These are phyloP conservation scores for Leptinotarsa rubiginosa DNA, from an alignment of 2,888 invertebrate species.

Conservation along the genomic window DNA sequence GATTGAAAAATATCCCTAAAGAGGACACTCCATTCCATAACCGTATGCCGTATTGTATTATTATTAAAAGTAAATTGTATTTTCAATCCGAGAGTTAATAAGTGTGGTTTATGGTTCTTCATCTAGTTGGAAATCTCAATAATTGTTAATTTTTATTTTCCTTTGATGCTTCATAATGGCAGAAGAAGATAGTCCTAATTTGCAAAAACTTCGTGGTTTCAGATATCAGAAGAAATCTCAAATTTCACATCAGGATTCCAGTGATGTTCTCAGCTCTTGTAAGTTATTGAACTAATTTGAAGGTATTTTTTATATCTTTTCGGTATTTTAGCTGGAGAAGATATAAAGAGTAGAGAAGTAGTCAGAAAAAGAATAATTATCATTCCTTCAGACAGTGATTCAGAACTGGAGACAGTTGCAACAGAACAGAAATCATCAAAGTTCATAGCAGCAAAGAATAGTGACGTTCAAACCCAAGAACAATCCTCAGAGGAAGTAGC, in stretches of 20 bases:
- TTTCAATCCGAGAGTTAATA: no score
- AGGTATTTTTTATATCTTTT: slow-evolving; percentile 25
- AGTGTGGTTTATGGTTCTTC: background rate
- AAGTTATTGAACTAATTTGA: slow-evolving; percentile 45
- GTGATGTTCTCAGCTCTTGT: slow-evolving; percentile 54
- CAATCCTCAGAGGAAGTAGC: background rate
- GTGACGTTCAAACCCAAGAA: slow-evolving; percentile 2
- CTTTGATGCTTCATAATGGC: slow-evolving; percentile 53
- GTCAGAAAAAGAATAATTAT: slow-evolving; percentile 45
- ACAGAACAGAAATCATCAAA: background rate
- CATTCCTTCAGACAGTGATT: slow-evolving; percentile 69
- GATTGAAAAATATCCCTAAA: no score
- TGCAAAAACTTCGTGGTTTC: slow-evolving; percentile 76
- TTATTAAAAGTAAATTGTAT: no score
- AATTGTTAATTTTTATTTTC: background rate
- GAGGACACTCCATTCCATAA: no score
- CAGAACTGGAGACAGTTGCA: slow-evolving; percentile 63
- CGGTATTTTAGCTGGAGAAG: slow-evolving; percentile 45
- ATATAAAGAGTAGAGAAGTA: slow-evolving; percentile 29
- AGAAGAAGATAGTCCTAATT: slow-evolving; percentile 70
- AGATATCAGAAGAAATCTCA: slow-evolving; percentile 75
- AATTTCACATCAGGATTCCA: slow-evolving; percentile 58
- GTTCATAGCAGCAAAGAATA: slow-evolving; percentile 7
- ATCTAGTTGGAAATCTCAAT: background rate
- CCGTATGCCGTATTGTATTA: no score